Conservation (phyloP, 2,113 vertebrate species). For the Oreochromis aureus region DNA sequence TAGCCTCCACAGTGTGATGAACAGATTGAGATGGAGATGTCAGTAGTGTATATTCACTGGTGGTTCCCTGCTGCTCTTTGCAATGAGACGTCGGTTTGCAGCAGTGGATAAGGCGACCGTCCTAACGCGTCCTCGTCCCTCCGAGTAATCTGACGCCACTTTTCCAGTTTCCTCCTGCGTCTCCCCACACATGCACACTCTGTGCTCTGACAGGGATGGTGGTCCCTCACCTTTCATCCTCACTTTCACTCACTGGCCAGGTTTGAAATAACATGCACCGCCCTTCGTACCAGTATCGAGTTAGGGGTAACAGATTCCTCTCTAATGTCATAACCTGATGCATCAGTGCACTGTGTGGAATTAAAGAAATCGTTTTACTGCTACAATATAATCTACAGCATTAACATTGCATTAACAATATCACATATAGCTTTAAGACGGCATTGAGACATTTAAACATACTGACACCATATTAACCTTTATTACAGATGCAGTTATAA, state of each 20-base stretch:
- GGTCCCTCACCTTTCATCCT: not conserved
- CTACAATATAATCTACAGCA: too few species aligned
- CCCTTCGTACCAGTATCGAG: not conserved
- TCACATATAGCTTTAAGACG: too few species aligned
- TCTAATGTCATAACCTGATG: not conserved
- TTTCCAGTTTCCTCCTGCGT: not conserved
- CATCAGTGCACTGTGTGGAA: not conserved
- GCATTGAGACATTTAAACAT: too few species aligned
- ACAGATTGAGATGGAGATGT: not conserved
- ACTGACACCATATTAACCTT: too few species aligned
- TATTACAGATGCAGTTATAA: too few species aligned
- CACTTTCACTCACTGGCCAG: not conserved
- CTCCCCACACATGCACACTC: accelerated
- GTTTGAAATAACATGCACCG: accelerated
- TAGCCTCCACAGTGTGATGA: not conserved
- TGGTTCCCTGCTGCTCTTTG: not conserved
- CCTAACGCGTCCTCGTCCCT: not conserved
- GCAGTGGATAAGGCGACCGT: not conserved
- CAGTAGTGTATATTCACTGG: not conserved
- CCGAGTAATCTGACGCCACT: accelerated
- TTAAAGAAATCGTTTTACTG: too few species aligned
- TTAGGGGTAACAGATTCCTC: not conserved
- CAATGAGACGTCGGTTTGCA: not conserved
- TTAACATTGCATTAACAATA: too few species aligned
- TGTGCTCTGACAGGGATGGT: not conserved